Conservation (phyloP, 2,113 vertebrate species). For the Vulpes lagopus region DNA sequence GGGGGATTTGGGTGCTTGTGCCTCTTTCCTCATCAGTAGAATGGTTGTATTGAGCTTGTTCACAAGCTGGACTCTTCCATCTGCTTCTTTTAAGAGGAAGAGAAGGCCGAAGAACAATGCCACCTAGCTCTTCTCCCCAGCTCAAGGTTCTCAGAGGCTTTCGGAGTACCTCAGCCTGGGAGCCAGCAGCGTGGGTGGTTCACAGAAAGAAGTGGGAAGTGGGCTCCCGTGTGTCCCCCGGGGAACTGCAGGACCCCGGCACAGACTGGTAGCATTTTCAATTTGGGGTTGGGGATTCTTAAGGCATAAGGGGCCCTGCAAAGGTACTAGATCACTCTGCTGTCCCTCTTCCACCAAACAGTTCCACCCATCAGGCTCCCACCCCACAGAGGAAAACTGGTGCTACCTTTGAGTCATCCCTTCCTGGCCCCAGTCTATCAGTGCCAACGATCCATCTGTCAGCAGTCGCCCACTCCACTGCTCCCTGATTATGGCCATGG, state of each 20-base stretch:
- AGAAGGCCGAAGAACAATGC: too few species aligned
- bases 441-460: not conserved
- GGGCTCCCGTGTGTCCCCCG: too few species aligned
- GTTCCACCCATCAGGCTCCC: not conserved
- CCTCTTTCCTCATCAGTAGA: not conserved
- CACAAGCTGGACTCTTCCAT: not conserved
- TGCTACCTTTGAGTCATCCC: not conserved
- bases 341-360: not conserved
- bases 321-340: not conserved
- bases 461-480: not conserved
- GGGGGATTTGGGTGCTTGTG: too few species aligned
- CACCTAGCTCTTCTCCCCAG: not conserved
- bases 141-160: not conserved
- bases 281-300: not conserved
- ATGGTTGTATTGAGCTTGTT: not conserved
- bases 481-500: not conserved
- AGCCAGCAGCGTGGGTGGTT: not conserved
- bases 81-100: not conserved
- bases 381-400: not conserved
- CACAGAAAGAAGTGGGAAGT: accelerated
- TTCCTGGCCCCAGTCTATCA: not conserved
- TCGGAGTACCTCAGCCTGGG: not conserved
- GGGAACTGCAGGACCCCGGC: not conserved
- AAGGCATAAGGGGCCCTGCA: not conserved
- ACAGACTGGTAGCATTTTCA: not conserved